These are phyloP conservation scores for Anarhynchus alexandrinus DNA, from an alignment of 2,113 vertebrate species.

Conservation along the genomic window DNA sequence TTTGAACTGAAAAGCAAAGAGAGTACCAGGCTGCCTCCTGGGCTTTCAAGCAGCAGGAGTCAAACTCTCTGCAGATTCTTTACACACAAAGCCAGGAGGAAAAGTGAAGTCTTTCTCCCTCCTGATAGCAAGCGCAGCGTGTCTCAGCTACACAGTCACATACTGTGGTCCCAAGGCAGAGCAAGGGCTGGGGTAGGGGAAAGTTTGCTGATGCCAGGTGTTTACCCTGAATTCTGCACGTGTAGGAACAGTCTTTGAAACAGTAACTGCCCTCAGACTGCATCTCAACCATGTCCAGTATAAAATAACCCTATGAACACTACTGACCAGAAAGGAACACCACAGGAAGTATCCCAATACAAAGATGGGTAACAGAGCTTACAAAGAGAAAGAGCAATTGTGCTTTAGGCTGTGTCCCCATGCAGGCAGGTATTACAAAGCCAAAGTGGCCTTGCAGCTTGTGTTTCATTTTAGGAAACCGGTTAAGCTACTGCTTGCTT, in stretches of 20 bases:
- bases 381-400: not conserved
- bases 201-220: not conserved
- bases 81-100: not conserved
- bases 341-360: not conserved
- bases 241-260: not conserved
- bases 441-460: not conserved
- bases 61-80: not conserved
- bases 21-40: not conserved
- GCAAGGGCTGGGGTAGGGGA: not conserved
- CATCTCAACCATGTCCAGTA: not conserved
- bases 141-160: not conserved
- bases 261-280: not conserved
- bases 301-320: not conserved
- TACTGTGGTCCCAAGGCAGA: not conserved
- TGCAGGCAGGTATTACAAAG: not conserved
- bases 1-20: not conserved
- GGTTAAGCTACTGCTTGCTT: not conserved
- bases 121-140: rapidly evolving
- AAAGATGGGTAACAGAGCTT: not conserved
- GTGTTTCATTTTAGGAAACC: not conserved
- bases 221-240: not conserved
- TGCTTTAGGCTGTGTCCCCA: not conserved
- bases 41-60: not conserved
- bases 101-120: not conserved
- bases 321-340: not conserved